These are phyloP conservation scores for Chromobotia macracanthus DNA, from an alignment of 2,797 vertebrate genomes.

Conservation along the genomic window DNA sequence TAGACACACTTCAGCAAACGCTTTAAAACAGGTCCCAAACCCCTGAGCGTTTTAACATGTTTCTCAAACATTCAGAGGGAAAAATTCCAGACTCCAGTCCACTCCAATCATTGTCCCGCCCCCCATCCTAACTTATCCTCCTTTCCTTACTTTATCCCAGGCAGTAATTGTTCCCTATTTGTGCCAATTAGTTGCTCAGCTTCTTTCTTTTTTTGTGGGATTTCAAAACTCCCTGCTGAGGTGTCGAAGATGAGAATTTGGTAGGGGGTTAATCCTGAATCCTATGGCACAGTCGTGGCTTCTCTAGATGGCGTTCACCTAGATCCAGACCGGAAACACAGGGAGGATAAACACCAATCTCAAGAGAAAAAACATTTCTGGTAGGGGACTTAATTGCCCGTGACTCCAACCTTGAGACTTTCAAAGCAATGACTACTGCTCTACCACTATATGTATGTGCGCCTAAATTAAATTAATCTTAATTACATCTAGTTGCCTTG, in stretches of 20 bases:
- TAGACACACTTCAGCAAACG: constrained; percentile 3
- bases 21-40: constrained; percentile 9
- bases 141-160: constrained; percentile 70
- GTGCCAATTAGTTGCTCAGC: constrained; percentile 77
- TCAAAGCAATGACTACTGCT: constrained; percentile 56
- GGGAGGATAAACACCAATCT: constrained; percentile 55
- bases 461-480: constrained; percentile 38
- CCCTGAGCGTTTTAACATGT: constrained; percentile 19
- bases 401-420: constrained; percentile 71
- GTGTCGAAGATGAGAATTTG: constrained; percentile 57
- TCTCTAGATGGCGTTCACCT: constrained; percentile 65
- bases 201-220: constrained; percentile 73
- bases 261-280: constrained; percentile 71
- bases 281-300: constrained; percentile 68
- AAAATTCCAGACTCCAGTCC: constrained; percentile 23
- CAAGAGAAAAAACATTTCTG: constrained; percentile 72
- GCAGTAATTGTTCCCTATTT: constrained; percentile 81
- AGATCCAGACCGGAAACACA: constrained; percentile 67
- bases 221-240: constrained; percentile 70
- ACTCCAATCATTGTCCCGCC: constrained; percentile 15
- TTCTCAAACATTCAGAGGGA: constrained; percentile 18
- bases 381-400: constrained; percentile 74
- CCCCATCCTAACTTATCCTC: constrained; percentile 52
- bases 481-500: constrained; percentile 48
- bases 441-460: constrained; percentile 42